Evolutionary conservation across 92 coral and sea anemone genomes (phyloP).

Genomic region (Palythoa caribaeorum): DNA sequence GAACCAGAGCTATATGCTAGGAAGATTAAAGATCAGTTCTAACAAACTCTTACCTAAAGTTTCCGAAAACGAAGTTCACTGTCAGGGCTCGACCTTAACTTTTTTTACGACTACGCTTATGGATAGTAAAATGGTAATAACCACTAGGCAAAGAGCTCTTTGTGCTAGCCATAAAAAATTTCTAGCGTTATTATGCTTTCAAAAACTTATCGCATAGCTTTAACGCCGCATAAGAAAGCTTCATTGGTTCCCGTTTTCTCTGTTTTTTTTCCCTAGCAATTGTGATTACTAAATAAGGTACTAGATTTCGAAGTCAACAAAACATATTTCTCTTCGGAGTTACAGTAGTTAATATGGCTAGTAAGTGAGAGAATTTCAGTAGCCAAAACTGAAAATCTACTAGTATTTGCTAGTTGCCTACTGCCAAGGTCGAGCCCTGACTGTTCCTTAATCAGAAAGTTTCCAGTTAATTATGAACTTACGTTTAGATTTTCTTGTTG

Average conservation of each 20-base stretch:
- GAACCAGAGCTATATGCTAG: constrained; percentile 27
- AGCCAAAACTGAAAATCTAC: not conserved
- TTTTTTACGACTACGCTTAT: not conserved
- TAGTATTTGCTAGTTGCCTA: not conserved
- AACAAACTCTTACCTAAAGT: constrained; percentile 11
- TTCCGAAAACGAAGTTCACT: constrained; percentile 1
- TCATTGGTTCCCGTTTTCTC: not conserved
- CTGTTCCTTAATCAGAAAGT: not conserved
- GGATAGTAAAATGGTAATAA: not conserved
- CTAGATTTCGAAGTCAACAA: not conserved
- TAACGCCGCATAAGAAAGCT: not conserved
- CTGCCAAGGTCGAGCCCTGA: not conserved
- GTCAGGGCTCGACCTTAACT: not conserved
- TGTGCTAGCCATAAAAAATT: not conserved
- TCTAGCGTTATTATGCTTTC: not conserved
- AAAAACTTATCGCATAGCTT: not conserved
- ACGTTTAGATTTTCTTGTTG: constrained; percentile 47
- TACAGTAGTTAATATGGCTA: not conserved
- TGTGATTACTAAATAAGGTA: not conserved
- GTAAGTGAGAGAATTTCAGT: not conserved
- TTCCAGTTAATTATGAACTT: constrained; percentile 22
- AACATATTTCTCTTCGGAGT: not conserved
- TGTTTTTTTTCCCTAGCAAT: not conserved
- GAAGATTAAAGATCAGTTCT: constrained; percentile 32
- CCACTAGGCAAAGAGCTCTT: not conserved